Evolutionary conservation across 2,888 invertebrate genomes (phyloP).

Genomic region (Agrotis segetum): DNA sequence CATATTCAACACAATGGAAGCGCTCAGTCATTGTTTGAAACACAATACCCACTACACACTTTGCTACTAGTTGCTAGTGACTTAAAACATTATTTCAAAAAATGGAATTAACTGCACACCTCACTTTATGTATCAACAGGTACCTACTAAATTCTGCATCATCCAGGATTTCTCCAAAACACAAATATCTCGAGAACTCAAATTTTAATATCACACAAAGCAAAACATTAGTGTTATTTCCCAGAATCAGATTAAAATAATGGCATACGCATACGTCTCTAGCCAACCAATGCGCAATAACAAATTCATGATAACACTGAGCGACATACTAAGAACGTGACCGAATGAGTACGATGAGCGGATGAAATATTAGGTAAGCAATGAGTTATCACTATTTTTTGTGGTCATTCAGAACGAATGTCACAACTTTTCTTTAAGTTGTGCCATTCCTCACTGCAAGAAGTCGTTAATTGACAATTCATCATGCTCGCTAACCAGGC

Average conservation of each 20-base stretch:
- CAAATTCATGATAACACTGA: slow-evolving; percentile 54
- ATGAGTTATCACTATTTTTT: slow-evolving; percentile 7
- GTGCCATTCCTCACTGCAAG: background rate
- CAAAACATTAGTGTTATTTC: slow-evolving; percentile 18
- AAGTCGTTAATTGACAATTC: background rate
- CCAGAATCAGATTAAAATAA: slow-evolving; percentile 34
- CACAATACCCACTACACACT: slow-evolving; percentile 76
- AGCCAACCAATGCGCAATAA: slow-evolving; percentile 52
- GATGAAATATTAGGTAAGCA: slow-evolving; percentile 14
- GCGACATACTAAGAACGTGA: slow-evolving; percentile 29
- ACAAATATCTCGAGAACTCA: slow-evolving; percentile 22
- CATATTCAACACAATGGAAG: slow-evolving; percentile 79
- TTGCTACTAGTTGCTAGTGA: slow-evolving; percentile 64
- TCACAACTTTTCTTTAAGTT: background rate
- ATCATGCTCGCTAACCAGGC: background rate
- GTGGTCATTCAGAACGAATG: background rate
- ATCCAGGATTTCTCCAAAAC: slow-evolving; percentile 10
- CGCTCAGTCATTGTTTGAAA: slow-evolving; percentile 80
- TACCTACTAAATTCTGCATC: slow-evolving; percentile 25
- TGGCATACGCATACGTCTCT: slow-evolving; percentile 21
- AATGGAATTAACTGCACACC: slow-evolving; percentile 47
- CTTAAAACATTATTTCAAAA: slow-evolving; percentile 37
- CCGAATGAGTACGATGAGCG: slow-evolving; percentile 12
- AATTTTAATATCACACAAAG: slow-evolving; percentile 7
- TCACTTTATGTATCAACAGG: slow-evolving; percentile 48